Conservation (phyloP, 2,797 vertebrate species). For the Myotis findleyi region DNA sequence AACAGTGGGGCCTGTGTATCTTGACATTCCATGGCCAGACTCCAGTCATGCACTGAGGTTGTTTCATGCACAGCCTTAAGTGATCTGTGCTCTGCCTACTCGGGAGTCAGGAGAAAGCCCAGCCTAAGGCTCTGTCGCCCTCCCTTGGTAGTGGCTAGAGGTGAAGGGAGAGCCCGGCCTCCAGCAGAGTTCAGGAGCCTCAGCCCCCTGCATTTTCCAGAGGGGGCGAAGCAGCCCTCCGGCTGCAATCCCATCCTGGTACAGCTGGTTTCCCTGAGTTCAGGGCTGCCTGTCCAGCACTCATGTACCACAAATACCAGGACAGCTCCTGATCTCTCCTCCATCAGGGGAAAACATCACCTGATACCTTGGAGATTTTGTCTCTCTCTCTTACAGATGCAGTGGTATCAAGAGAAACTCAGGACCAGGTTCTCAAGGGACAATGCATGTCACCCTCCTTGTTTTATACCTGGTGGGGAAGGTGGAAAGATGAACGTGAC, state of each 20-base stretch:
- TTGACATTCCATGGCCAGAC: constrained; percentile 77
- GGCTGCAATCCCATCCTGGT: neutral
- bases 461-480: neutral
- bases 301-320: neutral
- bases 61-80: constrained; percentile 75
- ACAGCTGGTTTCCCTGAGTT: neutral
- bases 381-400: neutral
- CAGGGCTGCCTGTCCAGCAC: neutral
- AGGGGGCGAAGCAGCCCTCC: neutral
- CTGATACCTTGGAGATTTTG: neutral
- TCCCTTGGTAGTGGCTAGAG: constrained; percentile 64
- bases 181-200: neutral
- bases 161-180: constrained; percentile 32
- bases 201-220: neutral
- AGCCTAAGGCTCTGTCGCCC: constrained; percentile 75
- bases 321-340: neutral
- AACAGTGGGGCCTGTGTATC: constrained; percentile 78
- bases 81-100: constrained; percentile 66
- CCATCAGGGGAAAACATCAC: neutral
- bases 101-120: constrained; percentile 37
- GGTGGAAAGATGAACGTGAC: neutral
- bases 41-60: constrained; percentile 77
- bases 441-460: neutral
- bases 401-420: neutral
- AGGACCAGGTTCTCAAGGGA: neutral